Evolutionary conservation across 1,140 invertebrate genomes (phyloP).

Genomic region (Ruditapes philippinarum): DNA sequence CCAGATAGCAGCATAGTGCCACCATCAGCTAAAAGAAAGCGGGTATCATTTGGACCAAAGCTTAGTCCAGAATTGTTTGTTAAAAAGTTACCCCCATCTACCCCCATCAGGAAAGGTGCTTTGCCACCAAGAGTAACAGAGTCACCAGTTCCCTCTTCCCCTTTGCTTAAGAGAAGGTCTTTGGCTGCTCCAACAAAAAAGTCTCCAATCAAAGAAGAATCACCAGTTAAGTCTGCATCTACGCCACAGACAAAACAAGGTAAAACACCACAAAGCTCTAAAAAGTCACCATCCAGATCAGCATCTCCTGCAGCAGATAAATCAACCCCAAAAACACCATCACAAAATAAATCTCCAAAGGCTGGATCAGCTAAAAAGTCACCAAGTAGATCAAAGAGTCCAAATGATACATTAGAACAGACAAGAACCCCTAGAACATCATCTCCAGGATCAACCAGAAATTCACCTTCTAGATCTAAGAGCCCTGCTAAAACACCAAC

Average conservation of each 20-base stretch:
- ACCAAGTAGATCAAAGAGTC: conserved; percentile 6
- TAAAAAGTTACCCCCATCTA: conserved; percentile 85
- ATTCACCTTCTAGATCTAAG: conserved; percentile 10
- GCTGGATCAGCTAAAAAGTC: not conserved
- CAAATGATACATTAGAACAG: not conserved
- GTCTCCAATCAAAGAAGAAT: conserved; percentile 62
- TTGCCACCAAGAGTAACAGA: conserved; percentile 73
- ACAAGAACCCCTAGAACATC: not conserved
- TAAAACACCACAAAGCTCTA: not conserved
- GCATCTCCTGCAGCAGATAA: conserved; percentile 7
- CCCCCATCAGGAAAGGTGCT: conserved; percentile 87
- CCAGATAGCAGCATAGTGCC: conserved; percentile 13
- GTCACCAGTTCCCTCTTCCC: not conserved
- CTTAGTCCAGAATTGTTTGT: conserved; percentile 88
- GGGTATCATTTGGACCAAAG: conserved; percentile 87
- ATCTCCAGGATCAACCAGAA: conserved; percentile 20
- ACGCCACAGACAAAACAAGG: too few species aligned
- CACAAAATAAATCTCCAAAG: conserved; percentile 8
- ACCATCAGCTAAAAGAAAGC: conserved; percentile 75
- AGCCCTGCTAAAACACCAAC: not conserved
- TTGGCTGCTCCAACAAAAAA: conserved; percentile 52
- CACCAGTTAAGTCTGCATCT: conserved; percentile 53
- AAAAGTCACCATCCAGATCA: conserved; percentile 20
- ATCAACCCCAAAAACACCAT: conserved; percentile 14
- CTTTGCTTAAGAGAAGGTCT: conserved; percentile 63